phyloP scores from a whole-genome alignment of 1,140 invertebrate species.

The Trinorchestia longiramus region DNA sequence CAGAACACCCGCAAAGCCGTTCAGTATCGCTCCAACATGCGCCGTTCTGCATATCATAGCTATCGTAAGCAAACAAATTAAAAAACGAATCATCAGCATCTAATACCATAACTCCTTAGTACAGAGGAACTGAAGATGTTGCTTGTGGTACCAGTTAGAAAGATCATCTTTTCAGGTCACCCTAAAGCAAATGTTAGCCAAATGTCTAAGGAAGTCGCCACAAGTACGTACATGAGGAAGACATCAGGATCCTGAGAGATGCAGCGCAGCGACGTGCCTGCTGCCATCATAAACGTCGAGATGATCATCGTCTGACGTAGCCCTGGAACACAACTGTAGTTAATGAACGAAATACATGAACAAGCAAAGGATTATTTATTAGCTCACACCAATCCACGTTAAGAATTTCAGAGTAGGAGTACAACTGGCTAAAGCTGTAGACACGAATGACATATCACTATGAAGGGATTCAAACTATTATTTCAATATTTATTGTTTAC shows the following conservation, averaged over 20 bases:
- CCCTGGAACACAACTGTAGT: neutral
- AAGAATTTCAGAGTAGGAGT: too few species aligned
- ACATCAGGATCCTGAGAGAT: neutral
- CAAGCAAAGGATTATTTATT: too few species aligned
- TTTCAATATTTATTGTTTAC: too few species aligned
- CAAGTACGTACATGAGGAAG: neutral
- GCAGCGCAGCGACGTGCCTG: slow-evolving; percentile 4
- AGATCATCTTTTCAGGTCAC: too few species aligned
- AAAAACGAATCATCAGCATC: neutral
- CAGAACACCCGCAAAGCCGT: slow-evolving; percentile 69
- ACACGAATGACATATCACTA: too few species aligned
- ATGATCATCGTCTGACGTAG: neutral
- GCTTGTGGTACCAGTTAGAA: too few species aligned
- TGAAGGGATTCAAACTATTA: too few species aligned
- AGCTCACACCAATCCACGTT: too few species aligned
- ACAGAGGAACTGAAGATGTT: neutral
- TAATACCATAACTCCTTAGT: neutral
- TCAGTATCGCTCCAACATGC: slow-evolving; percentile 67
- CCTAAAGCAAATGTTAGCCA: slow-evolving; percentile 57
- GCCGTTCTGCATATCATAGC: slow-evolving; percentile 67
- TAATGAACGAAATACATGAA: neutral
- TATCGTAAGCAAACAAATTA: neutral
- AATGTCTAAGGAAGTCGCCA: slow-evolving; percentile 61
- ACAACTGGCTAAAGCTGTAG: too few species aligned
- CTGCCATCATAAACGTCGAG: neutral